Base-by-base conservation (phyloP, 1,140 invertebrate genomes). In the Rhagoletis zephyria region DNA sequence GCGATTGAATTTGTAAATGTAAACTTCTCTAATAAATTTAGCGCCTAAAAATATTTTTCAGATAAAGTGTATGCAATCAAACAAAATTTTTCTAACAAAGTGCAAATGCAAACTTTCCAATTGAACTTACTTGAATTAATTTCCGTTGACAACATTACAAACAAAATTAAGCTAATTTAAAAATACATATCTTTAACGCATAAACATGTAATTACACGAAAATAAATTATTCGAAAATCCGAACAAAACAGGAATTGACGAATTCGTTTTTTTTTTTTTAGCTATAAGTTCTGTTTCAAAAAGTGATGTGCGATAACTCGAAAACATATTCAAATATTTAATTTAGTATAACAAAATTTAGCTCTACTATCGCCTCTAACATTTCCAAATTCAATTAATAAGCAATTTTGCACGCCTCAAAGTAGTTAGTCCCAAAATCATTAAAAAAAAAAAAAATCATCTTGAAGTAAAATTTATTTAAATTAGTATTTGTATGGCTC, bases 221-320 rank as follows among this genome's bases (percentile, higher is more conserved):
- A 42, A 56, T 56, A 81, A 14, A 56, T 1, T 4, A 30, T 19
- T 48, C n/a, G 10, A n/a, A 81, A 56, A 19, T 19, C 56, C 12
- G 4, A 67, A n/a, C 16, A 3, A 48, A 81, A 81, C 51, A n/a
- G 48, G 45, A 56, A 30, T 56, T 19, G 56, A 81, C 74, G 48
- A 56, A 81, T 30, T 30, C 0, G 59, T 59, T 56, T 81, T 81
- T 81, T 30, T 19, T n/a, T 56, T 81, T 81, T 81, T 30, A 7
- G 48, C 74, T 77, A 81, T 56, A 81, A 81, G 74, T 81, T 48
- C 56, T 51, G 48, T 10, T 59, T 81, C n/a, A 81, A 81, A 56
- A 81, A 81, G 74, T 81, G 74, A 81, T 81, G 74, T 81, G 74
- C 74, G 48, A 30, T 81, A 81, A 81, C n/a, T 81, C 74, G 30